Conservation (phyloP, 2,113 vertebrate genomes). For the Ifrita kowaldi region DNA sequence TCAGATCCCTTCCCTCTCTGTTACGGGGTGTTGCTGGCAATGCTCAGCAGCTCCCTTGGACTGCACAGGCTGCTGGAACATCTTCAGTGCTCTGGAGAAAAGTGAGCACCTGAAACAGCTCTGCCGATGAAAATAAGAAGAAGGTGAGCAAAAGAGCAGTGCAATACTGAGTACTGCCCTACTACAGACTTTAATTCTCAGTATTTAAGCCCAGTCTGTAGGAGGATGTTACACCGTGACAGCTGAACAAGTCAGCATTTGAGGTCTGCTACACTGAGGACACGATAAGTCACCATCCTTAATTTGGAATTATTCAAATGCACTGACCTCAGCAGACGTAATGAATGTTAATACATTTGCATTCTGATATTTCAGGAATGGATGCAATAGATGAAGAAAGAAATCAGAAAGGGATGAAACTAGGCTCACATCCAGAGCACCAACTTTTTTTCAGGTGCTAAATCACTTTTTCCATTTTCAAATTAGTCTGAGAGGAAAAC, state of each 20-base stretch:
- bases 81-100: background rate
- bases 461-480: background rate
- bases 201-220: background rate
- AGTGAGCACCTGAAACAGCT: background rate
- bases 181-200: background rate
- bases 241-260: background rate
- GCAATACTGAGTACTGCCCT: background rate
- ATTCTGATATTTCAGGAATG: background rate
- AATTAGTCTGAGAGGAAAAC: background rate
- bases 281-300: background rate
- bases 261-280: background rate
- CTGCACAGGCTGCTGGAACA: background rate
- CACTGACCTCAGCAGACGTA: background rate
- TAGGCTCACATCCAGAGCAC: background rate
- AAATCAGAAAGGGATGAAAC: background rate
- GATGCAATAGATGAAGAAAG: background rate
- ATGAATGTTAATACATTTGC: background rate
- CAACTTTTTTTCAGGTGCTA: background rate
- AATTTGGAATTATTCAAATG: conserved; percentile 6
- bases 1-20: background rate
- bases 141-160: background rate
- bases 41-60: background rate
- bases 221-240: background rate
- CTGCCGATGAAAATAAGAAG: background rate
- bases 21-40: background rate